These are phyloP conservation scores for Cyclina sinensis DNA, from an alignment of 1,140 invertebrate genomes.

Conservation along the genomic window DNA sequence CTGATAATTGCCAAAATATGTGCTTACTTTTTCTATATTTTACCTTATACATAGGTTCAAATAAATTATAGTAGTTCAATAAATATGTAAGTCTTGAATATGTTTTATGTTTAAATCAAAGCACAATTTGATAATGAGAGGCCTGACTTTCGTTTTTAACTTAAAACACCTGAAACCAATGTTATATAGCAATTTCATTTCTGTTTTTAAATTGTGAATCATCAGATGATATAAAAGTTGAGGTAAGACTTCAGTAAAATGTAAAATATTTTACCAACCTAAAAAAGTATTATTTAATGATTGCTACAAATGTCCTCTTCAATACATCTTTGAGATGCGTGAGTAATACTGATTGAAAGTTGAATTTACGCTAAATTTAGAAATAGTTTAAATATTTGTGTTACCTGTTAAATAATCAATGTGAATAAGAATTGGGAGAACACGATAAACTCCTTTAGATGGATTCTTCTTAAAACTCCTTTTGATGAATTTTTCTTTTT, in stretches of 20 bases:
- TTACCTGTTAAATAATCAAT: slow-evolving; percentile 36
- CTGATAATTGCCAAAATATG: too few relatives aligned
- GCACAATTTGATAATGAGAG: too few relatives aligned
- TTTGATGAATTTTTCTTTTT: slow-evolving; percentile 21
- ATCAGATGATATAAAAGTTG: not conserved
- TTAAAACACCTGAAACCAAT: too few relatives aligned
- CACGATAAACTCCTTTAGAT: slow-evolving; percentile 33
- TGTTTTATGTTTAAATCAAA: too few relatives aligned
- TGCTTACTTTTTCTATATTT: too few relatives aligned
- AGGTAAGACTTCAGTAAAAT: not conserved
- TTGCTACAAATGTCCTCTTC: slow-evolving; percentile 4
- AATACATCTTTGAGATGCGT: slow-evolving; percentile 1
- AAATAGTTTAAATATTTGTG: slow-evolving; percentile 49
- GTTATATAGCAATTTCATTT: too few relatives aligned
- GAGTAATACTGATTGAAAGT: slow-evolving; percentile 10
- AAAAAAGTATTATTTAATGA: slow-evolving; percentile 17
- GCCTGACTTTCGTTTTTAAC: too few relatives aligned
- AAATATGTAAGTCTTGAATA: too few relatives aligned
- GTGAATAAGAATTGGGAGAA: slow-evolving; percentile 27
- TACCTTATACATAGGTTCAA: too few relatives aligned
- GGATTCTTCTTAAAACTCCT: too few relatives aligned
- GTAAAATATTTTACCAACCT: not conserved
- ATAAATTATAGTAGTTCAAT: too few relatives aligned
- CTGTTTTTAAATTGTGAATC: too few relatives aligned
- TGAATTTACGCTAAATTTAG: slow-evolving; percentile 26